A percentile compares a stretch with the other conserved stretches of the same genome.
Conservation (phyloP, 2,113 vertebrate genomes). For the Chloropsis cyanopogon region DNA sequence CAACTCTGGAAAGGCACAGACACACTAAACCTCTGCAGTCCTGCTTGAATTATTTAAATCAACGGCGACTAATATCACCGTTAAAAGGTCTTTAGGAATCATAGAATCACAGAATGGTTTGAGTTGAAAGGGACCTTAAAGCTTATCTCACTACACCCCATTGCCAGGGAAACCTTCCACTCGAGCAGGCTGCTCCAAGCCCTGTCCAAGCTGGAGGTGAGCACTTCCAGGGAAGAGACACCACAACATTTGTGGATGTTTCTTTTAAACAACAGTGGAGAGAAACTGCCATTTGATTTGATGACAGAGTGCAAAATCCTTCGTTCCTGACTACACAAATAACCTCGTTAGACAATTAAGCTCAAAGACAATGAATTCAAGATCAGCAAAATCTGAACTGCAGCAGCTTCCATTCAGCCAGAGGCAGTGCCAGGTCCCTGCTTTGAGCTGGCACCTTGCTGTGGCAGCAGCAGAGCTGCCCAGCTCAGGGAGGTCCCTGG, state of each 20-base stretch:
- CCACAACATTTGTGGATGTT: neutral
- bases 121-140: neutral
- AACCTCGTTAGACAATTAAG: neutral
- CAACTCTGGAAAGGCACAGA: neutral
- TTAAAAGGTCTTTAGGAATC: neutral
- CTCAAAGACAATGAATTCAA: neutral
- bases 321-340: neutral
- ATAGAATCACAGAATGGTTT: neutral
- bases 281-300: neutral
- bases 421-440: neutral
- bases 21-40: neutral
- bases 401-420: neutral
- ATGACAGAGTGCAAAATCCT: neutral
- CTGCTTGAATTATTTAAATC: neutral
- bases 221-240: neutral
- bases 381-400: neutral
- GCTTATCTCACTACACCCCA: neutral
- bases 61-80: neutral
- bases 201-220: neutral
- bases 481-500: neutral
- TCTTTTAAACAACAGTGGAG: neutral
- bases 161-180: neutral
- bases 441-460: no score
- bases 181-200: neutral
- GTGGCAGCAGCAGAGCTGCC: neutral